These are phyloP conservation scores for Oenanthe melanoleuca DNA, from an alignment of 2,113 vertebrate species.

Conservation along the genomic window DNA sequence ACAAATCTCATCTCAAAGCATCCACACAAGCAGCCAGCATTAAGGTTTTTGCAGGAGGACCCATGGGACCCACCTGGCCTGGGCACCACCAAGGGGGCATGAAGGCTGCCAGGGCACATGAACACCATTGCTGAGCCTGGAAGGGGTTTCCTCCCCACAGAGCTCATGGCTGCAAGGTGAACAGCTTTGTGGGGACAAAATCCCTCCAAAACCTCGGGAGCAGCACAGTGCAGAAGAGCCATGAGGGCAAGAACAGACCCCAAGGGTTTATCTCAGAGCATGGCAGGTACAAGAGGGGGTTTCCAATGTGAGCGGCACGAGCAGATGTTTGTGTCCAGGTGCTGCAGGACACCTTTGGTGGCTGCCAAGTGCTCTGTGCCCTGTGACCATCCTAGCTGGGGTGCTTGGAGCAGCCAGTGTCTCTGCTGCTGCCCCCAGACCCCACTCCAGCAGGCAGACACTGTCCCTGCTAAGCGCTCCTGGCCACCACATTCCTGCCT, in stretches of 20 bases:
- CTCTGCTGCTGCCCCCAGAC: background rate
- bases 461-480: fast-evolving
- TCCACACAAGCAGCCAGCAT: background rate
- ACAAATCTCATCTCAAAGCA: background rate
- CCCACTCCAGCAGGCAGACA: fast-evolving
- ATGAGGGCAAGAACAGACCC: background rate
- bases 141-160: background rate
- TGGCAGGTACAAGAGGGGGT: background rate
- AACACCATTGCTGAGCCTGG: background rate
- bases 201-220: background rate
- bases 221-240: background rate
- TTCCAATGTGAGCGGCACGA: background rate
- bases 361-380: background rate
- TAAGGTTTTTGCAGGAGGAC: background rate
- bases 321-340: background rate
- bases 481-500: background rate
- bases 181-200: background rate
- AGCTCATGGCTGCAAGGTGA: background rate
- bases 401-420: background rate
- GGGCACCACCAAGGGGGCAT: background rate
- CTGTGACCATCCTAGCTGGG: fast-evolving
- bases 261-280: fast-evolving
- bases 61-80: fast-evolving
- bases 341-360: background rate
- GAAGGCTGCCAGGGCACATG: background rate